Conservation (phyloP, 1,140 invertebrate genomes). For the Drosophila eugracilis region DNA sequence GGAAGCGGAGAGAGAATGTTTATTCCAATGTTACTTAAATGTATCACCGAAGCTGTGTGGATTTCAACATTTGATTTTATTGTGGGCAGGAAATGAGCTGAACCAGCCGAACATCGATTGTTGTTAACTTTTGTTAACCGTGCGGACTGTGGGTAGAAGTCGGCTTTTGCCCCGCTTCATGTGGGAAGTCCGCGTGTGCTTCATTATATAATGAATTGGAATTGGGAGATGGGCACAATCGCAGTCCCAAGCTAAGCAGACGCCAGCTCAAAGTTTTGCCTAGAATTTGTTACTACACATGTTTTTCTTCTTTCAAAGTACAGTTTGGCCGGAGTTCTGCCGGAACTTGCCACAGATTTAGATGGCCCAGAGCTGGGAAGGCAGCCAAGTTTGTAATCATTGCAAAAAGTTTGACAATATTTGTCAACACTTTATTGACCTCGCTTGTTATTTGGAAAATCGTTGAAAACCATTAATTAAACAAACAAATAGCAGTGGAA, state of each 20-base stretch:
- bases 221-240: conserved; percentile 38
- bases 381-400: conserved; percentile 19
- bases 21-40: conserved; percentile 7
- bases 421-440: conserved; percentile 30
- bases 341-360: conserved; percentile 13
- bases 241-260: conserved; percentile 16
- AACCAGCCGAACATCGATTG: conserved; percentile 46
- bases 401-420: conserved; percentile 35
- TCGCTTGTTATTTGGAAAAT: conserved; percentile 2
- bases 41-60: conserved; percentile 29
- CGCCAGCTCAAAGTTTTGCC: conserved; percentile 34
- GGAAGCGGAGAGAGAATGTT: conserved; percentile 10
- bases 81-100: conserved; percentile 55
- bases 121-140: conserved; percentile 52
- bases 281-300: conserved; percentile 35
- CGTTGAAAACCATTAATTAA: not conserved
- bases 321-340: conserved; percentile 25
- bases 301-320: conserved; percentile 18
- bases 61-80: conserved; percentile 50
- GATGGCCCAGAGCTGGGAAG: conserved; percentile 1
- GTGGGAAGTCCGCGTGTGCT: conserved; percentile 50
- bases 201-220: conserved; percentile 55
- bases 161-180: conserved; percentile 30
- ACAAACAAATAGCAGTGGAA: not conserved
- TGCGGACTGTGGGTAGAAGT: conserved; percentile 41